These are phyloP conservation scores for Lithodes maja DNA, from an alignment of 2,888 invertebrate genomes.

Conservation along the genomic window DNA sequence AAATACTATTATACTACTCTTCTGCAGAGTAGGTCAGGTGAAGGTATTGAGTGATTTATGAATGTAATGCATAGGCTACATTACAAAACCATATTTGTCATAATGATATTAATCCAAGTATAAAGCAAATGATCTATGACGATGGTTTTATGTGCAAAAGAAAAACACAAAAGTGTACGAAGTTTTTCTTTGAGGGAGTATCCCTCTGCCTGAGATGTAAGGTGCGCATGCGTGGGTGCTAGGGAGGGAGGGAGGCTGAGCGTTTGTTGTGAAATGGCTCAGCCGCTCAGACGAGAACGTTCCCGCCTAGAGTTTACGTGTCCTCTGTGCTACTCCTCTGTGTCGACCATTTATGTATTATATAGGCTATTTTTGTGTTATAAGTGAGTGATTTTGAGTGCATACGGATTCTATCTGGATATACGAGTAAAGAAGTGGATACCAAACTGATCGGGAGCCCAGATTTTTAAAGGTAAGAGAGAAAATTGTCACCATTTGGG, in stretches of 20 bases:
- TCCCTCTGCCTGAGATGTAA: no score
- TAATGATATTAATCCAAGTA: no score
- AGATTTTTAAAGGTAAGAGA: slow-evolving; percentile 5
- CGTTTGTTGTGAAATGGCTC: slow-evolving; percentile 2
- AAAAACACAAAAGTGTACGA: no score
- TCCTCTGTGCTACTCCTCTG: not conserved
- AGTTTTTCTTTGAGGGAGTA: no score
- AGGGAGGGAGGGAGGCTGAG: slow-evolving; percentile 11
- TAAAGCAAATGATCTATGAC: no score
- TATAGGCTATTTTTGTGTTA: not conserved
- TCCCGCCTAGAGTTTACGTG: not conserved
- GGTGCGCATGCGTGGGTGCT: slow-evolving; percentile 3
- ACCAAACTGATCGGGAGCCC: not conserved
- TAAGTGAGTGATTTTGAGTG: slow-evolving; percentile 10
- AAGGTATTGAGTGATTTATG: no score
- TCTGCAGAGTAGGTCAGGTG: no score
- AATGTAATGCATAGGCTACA: no score
- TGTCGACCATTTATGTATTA: not conserved
- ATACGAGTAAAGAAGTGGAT: not conserved
- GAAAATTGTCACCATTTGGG: slow-evolving; percentile 4
- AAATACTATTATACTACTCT: not conserved
- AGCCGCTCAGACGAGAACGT: slow-evolving; percentile 13
- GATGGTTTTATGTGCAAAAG: no score
- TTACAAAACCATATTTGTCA: no score
- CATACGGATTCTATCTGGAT: slow-evolving; percentile 2